Conservation (phyloP, 2,113 vertebrate genomes). For the Sander lucioperca region DNA sequence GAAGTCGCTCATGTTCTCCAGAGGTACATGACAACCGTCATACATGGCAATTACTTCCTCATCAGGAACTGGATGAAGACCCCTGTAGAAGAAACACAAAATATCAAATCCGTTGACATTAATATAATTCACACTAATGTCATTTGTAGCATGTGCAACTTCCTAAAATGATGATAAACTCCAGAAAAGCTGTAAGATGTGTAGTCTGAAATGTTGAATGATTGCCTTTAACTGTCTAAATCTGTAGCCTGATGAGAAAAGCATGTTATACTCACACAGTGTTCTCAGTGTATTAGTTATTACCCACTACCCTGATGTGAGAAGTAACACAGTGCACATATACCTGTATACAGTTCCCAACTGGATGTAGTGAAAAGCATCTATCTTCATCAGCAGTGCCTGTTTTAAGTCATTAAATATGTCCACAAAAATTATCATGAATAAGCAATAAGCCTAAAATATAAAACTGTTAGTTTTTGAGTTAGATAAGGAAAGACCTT, state of each 20-base stretch:
- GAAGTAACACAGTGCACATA: not conserved
- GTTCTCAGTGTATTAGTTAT: not conserved
- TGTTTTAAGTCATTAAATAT: slow-evolving; percentile 61
- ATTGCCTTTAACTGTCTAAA: not conserved
- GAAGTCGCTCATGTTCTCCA: slow-evolving; percentile 99
- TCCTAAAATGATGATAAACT: not conserved
- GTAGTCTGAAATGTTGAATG: not conserved
- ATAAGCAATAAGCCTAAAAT: not conserved
- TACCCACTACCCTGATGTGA: not conserved
- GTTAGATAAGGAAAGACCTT: slow-evolving; percentile 17
- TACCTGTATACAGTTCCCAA: slow-evolving; percentile 87
- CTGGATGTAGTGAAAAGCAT: slow-evolving; percentile 99
- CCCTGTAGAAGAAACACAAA: slow-evolving; percentile 80
- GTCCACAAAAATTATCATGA: not conserved
- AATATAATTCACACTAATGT: not conserved
- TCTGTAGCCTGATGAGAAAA: not conserved
- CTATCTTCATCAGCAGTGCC: slow-evolving; percentile 98
- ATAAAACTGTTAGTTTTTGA: not conserved
- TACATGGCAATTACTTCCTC: slow-evolving; percentile 98
- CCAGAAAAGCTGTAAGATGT: not conserved
- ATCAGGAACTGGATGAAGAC: slow-evolving; percentile 92
- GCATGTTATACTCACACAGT: not conserved
- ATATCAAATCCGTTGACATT: not conserved
- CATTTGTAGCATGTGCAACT: not conserved
- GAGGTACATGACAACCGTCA: slow-evolving; percentile 93